Conservation (phyloP, 2,797 vertebrate species). For the Enteromius paludinosus region DNA sequence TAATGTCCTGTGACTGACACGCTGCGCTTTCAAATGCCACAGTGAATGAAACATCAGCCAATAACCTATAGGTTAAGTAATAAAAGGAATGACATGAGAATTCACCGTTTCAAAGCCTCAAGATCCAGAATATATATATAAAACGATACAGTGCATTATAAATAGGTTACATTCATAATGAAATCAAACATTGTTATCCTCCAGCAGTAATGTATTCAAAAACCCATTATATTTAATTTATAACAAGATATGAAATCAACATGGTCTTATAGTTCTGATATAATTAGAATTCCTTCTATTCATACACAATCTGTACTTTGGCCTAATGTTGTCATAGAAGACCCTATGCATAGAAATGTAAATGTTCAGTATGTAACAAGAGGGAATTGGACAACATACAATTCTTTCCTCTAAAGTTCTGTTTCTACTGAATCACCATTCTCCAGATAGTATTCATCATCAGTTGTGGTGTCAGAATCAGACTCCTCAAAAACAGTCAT, state of each 20-base stretch:
- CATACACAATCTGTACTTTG: not conserved
- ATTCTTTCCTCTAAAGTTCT: conserved; percentile 78
- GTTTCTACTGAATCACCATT: conserved; percentile 88
- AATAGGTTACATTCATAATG: conserved; percentile 29
- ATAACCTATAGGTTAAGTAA: conserved; percentile 14
- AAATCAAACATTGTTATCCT: conserved; percentile 20
- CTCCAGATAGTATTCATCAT: conserved; percentile 92
- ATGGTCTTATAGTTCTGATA: not conserved
- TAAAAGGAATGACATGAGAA: not conserved
- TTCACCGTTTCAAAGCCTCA: conserved; percentile 14
- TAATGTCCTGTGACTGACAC: not conserved
- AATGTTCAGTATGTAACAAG: conserved; percentile 13
- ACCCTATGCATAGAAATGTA: not conserved
- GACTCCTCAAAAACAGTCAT: conserved; percentile 81
- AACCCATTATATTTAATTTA: not conserved
- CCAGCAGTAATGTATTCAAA: not conserved
- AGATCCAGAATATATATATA: conserved; percentile 4
- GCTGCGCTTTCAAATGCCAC: conserved; percentile 10
- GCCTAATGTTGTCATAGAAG: not conserved
- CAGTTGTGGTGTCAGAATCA: conserved; percentile 84
- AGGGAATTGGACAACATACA: not conserved
- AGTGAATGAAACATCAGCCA: conserved; percentile 6
- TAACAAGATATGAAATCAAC: not conserved
- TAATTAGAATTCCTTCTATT: not conserved
- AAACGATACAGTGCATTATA: not conserved